Evolutionary conservation across 2,888 invertebrate species (phyloP), one percentile per base, ranked within the genome.

Genomic region (Corythucha ciliata): DNA sequence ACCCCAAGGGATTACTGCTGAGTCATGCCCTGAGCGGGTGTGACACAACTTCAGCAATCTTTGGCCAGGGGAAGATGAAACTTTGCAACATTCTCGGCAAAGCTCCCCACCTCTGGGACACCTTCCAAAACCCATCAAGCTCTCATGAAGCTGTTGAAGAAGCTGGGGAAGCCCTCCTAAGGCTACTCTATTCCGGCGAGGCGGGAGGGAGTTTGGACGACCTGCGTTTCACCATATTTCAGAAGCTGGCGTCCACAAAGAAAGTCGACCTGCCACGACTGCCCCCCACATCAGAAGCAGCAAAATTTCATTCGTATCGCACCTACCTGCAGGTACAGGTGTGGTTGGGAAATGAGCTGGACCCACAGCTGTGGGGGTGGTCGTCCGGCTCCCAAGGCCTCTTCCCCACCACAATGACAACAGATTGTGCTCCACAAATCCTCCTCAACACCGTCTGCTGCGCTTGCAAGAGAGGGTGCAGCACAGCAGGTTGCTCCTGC

Each of bases 281-380:
- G n/a, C n/a, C n/a, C n/a, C n/a, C n/a, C n/a, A n/a, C n/a, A n/a
- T n/a, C n/a, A n/a, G n/a, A n/a, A n/a, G n/a, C n/a, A n/a, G n/a
- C n/a, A n/a, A n/a, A n/a, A n/a, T n/a, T n/a, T n/a, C n/a, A n/a
- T n/a, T n/a, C n/a, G n/a, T n/a, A n/a, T n/a, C n/a, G n/a, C n/a
- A n/a, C n/a, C n/a, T 29, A 32, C 32, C 32, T 34, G 16, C 46
- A 46, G 34, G 24, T 46, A 12, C 46, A 46, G 34, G 16, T 24
- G 27, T 46, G 46, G 46, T 21, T 46, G 34, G 46, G 34, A 16
- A 46, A 40, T 7, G 40, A 40, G 4, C 6, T 40, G 4, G 21
- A 20, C 6, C n/a, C n/a, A n/a, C n/a, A 20, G 8, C 21, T 21
- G 20, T 40, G 40, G 40, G 40, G 24, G 5, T 40, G 40, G 40